phyloP scores from a whole-genome alignment of 2,888 invertebrate genomes.

The Macrophya annulata region DNA sequence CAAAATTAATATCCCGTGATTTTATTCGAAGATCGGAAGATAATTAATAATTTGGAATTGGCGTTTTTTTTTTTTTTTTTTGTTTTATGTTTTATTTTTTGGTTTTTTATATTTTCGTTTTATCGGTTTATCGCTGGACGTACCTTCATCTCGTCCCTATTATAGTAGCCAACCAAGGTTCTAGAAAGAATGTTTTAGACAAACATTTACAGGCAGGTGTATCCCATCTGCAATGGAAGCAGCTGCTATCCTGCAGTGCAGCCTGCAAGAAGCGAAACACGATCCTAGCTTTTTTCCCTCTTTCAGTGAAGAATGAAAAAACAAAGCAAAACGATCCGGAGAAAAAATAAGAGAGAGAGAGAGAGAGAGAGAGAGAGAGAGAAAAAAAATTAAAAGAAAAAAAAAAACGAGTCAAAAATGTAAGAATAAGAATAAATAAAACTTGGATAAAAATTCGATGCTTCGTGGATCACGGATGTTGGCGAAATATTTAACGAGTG shows the following conservation, averaged over 20 bases:
- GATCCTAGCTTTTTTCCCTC: slow-evolving; percentile 1
- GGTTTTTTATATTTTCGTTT: background rate
- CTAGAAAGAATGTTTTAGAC: slow-evolving; percentile 47
- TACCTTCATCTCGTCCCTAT: too few species aligned
- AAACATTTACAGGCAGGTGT: slow-evolving; percentile 67
- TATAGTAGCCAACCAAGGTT: too few species aligned
- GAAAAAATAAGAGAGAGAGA: background rate
- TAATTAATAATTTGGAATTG: background rate
- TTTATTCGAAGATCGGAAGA: too few species aligned
- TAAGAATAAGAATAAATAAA: background rate
- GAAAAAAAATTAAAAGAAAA: background rate
- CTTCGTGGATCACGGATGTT: slow-evolving; percentile 15
- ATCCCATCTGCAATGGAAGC: slow-evolving; percentile 68
- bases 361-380: background rate
- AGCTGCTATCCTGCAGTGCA: slow-evolving; percentile 62
- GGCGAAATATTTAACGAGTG: slow-evolving; percentile 27
- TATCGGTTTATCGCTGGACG: background rate
- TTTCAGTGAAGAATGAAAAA: background rate
- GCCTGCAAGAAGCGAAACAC: slow-evolving; percentile 19
- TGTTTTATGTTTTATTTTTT: background rate
- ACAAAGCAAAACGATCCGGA: too few species aligned
- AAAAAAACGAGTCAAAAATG: too few species aligned
- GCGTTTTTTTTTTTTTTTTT: background rate
- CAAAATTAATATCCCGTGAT: too few species aligned
- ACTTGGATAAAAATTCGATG: background rate